phyloP scores from a whole-genome alignment of 2,113 vertebrate species.

The Acinonyx jubatus region DNA sequence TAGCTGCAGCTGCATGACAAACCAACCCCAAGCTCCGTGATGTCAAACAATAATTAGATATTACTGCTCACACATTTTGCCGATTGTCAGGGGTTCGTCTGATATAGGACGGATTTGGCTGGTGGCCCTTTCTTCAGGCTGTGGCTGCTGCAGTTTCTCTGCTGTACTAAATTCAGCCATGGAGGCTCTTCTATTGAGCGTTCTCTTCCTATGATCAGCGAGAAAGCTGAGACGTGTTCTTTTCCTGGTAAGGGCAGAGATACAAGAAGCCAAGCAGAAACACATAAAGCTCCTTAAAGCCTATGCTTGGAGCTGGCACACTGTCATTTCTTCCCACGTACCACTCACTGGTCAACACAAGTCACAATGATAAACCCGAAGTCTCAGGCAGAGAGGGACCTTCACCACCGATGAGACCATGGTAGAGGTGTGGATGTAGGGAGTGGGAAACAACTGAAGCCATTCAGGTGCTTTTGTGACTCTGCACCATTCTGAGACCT shows the following conservation, averaged over 20 bases:
- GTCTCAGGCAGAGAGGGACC: background rate
- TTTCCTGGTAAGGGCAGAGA: background rate
- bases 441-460: background rate
- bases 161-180: background rate
- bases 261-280: background rate
- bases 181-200: background rate
- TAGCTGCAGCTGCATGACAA: background rate
- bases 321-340: background rate
- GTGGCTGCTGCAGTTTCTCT: background rate
- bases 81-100: background rate
- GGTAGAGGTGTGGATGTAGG: background rate
- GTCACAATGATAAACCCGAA: background rate
- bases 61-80: background rate
- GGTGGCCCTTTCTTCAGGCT: background rate
- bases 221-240: background rate
- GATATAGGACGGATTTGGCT: background rate
- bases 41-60: background rate
- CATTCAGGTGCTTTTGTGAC: background rate
- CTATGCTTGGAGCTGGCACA: background rate
- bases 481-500: background rate
- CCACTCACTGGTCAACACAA: background rate
- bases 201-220: background rate
- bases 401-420: accelerated
- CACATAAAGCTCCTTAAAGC: background rate
- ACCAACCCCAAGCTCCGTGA: background rate